Percentiles rank a stretch among this genome's conserved stretches.
Evolutionary conservation across 2,888 invertebrate species (phyloP).

Genomic region (Cheilosia variabilis): DNA sequence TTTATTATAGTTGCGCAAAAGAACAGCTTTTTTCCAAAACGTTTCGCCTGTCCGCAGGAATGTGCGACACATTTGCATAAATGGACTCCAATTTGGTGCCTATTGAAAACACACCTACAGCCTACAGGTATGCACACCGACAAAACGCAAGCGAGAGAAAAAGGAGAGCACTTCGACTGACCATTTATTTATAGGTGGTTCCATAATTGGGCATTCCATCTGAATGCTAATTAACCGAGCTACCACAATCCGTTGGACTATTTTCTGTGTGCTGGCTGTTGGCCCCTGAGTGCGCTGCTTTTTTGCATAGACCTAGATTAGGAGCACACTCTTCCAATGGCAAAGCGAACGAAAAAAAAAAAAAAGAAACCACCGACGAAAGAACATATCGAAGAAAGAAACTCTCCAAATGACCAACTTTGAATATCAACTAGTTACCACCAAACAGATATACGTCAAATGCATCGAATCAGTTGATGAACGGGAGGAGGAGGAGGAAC

Average conservation of each 20-base stretch:
- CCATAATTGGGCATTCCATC: conserved; percentile 74
- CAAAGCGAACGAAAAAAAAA: conserved; percentile 32
- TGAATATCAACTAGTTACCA: conserved; percentile 69
- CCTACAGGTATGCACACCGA: conserved; percentile 1
- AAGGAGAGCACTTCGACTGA: conserved; percentile 70
- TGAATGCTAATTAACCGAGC: conserved; percentile 65
- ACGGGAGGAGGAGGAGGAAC: conserved; percentile 50
- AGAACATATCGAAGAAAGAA: conserved; percentile 63
- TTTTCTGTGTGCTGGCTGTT: conserved; percentile 30
- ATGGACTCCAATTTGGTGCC: conserved; percentile 58
- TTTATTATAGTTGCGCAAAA: conserved; percentile 51
- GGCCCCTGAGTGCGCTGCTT: conserved; percentile 42
- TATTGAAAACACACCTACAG: conserved; percentile 33
- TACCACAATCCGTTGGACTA: conserved; percentile 44
- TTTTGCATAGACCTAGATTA: conserved; percentile 75
- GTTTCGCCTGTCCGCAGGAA: conserved; percentile 47
- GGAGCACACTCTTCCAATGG: conserved; percentile 42
- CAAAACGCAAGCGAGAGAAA: conserved; percentile 27
- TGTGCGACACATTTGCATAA: conserved; percentile 69
- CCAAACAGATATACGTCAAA: conserved; percentile 52
- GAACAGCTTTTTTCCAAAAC: conserved; percentile 50
- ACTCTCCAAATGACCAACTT: conserved; percentile 73
- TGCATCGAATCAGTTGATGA: conserved; percentile 52
- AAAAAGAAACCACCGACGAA: conserved; percentile 45
- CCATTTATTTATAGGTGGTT: conserved; percentile 74